Conservation (phyloP, 2,797 vertebrate genomes). For the Vireo griseus region DNA sequence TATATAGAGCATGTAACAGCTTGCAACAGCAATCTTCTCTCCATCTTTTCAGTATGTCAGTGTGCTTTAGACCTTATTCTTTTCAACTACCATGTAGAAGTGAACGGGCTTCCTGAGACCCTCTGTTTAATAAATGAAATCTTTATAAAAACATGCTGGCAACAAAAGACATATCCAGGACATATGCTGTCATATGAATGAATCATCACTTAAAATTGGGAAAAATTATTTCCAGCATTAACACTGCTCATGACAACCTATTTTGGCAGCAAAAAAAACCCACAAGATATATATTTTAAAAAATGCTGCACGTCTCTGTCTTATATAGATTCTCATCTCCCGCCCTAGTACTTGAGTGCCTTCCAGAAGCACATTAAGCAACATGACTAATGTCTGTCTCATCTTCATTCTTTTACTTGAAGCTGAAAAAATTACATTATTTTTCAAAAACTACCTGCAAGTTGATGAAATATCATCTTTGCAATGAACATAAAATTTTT, state of each 20-base stretch:
- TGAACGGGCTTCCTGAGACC: neutral
- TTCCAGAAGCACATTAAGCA: constrained; percentile 33
- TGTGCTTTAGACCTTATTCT: neutral
- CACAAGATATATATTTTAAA: constrained; percentile 11
- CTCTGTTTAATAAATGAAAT: neutral
- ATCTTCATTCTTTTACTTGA: neutral
- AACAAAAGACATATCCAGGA: neutral
- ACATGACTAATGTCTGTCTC: constrained; percentile 35
- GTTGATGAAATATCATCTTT: constrained; percentile 24
- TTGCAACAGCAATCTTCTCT: neutral
- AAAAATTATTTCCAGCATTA: constrained; percentile 18
- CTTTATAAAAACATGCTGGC: neutral
- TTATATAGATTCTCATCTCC: neutral
- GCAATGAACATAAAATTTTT: neutral
- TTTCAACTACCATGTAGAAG: neutral
- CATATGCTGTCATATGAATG: neutral
- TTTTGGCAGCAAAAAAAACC: neutral
- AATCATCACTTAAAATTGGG: constrained; percentile 4
- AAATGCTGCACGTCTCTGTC: neutral
- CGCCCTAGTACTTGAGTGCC: neutral
- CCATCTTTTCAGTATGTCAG: neutral
- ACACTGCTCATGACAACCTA: neutral
- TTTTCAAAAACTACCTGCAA: constrained; percentile 26
- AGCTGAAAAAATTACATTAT: constrained; percentile 1
- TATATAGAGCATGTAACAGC: neutral